Evolutionary conservation across 2,888 invertebrate genomes (phyloP), one percentile per base, ranked within the genome.

Genomic region (Leptothorax acervorum): DNA sequence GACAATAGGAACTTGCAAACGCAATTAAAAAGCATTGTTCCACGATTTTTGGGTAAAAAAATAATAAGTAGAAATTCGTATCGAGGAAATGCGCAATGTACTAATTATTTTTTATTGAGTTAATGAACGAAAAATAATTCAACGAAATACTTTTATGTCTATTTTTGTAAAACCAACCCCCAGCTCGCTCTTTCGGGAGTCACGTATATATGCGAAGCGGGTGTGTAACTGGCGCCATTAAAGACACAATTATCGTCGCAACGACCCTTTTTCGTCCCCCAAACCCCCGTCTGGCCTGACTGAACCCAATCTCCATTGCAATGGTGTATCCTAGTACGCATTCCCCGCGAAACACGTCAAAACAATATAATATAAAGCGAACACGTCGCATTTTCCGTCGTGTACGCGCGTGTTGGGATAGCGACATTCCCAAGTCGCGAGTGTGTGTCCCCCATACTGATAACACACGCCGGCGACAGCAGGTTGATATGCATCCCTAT

Each of bases 341-440:
- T 79, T 23, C 48, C 71, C 71, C 71, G 79, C 39, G 79, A 79
- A 71, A 62, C 79, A 71, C 48, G 48, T 81, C 48, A 81, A 81
- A 81, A 81, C 71, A 81, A 81, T 81, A 81, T 60, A 81, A 71
- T 81, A 81, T 60, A 81, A 71, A 71, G 39, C 48, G 35, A 57
- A 42, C 55, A 39, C 65, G 28, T 45, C 55, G 55, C 79, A 39
- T 79, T 79, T 71, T 12, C 18, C 8, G 28, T 15, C 39, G 57
- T 39, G 8, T 48, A 68, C 18, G 23, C 18, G n/a, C 15, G 23
- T 42, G 70, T 31, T 48, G 15, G 18, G n/a, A 35, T 73, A 55
- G 57, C 70, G 57, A 66, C 45, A 70, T 71, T 71, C 18, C 48
- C 28, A 51, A 31, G 9, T 42, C 45, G 45, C 55, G 42, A 45